Evolutionary conservation across 2,113 vertebrate species (phyloP), one percentile per base, ranked within the genome.

Genomic region (Strigops habroptila): DNA sequence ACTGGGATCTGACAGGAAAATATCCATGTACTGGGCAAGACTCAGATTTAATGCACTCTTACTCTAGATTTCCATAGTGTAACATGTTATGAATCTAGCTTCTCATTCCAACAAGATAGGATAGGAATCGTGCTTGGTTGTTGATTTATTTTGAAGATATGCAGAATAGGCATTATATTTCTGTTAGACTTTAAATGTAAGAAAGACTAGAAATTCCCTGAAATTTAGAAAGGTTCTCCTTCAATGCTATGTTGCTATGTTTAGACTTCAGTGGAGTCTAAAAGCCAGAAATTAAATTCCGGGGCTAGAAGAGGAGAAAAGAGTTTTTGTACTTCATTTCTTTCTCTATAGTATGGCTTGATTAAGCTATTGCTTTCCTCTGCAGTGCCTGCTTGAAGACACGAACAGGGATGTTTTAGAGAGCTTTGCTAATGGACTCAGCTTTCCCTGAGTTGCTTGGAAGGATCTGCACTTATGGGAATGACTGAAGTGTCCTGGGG

Each of bases 51-150:
- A 87, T 41, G 48, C 39, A 25, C 25, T 35, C 74, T 74, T 89
- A 80, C 81, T 96, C 67, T 78, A 63, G 55, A 82, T 93, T 96
- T 94, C 92, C 83, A 59, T 46, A 79, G 73, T 24, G 74, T 74
- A 95, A 89, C 12, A 1, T 71, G 82, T 93, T 82, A 68, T 73
- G 28, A 85, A 69, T 86, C 80, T 57, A 46, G 21, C 21, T 84
- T 84, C 86, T 84, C 65, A 35, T 79, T 93, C 62, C 70, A 93
- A 9, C 33, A 78, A 14, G 44, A 27, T 25, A 59, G 74, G 46
- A 59, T 23, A 69, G 49, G 57, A 90, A 71, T 82, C 1, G 0
- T 65, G 59, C 37, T 84, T 49, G 25, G 31, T 11, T 57, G 69
- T 33, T 65, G 69, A 86, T 82, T 78, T 85, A 62, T 86, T 93